Evolutionary conservation across 2,888 invertebrate species (phyloP).

Genomic region (Halocaridina rubra): DNA sequence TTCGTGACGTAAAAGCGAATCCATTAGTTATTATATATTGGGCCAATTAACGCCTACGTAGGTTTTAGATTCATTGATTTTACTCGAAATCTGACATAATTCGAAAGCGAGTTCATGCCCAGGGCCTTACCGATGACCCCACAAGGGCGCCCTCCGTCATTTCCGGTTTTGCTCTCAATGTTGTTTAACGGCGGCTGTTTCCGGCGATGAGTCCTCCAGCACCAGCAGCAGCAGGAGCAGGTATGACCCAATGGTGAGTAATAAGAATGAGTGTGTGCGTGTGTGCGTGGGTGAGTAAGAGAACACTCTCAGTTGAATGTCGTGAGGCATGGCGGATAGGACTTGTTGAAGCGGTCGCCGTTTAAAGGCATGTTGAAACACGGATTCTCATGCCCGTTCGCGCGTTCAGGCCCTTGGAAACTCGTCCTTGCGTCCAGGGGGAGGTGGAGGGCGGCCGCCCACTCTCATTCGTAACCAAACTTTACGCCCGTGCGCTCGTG

Average conservation of each 20-base stretch:
- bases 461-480: not conserved
- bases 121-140: no score
- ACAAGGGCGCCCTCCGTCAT: constrained; percentile 25
- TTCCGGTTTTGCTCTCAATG: constrained; percentile 41
- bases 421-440: not conserved
- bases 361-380: constrained; percentile 31
- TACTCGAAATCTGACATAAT: not conserved
- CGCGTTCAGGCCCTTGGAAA: not conserved
- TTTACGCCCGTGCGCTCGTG: not conserved
- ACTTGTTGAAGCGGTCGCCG: constrained; percentile 5
- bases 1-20: no score
- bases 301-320: constrained; percentile 24
- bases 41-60: not conserved
- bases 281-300: constrained; percentile 47
- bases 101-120: not conserved
- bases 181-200: constrained; percentile 44
- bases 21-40: no score
- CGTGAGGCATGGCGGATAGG: constrained; percentile 22
- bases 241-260: constrained; percentile 55
- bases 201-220: constrained; percentile 41
- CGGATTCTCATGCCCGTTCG: constrained; percentile 25
- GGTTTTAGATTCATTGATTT: not conserved
- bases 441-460: not conserved
- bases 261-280: constrained; percentile 50
- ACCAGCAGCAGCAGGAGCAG: no score